These are phyloP conservation scores for Philereme vetulata DNA, from an alignment of 2,888 invertebrate species.

Conservation along the genomic window DNA sequence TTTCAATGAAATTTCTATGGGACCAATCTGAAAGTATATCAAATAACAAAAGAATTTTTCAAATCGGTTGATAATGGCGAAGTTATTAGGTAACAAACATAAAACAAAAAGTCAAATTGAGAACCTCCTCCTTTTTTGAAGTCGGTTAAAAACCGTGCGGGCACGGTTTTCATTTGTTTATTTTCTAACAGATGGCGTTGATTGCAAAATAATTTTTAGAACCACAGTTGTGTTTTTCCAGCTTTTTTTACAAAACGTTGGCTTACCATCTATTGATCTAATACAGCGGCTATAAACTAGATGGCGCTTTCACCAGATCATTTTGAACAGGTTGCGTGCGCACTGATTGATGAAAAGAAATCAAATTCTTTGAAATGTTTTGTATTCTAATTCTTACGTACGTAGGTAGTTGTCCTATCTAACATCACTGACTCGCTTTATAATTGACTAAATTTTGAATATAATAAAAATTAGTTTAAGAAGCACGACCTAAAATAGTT, in stretches of 20 bases:
- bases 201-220: too few relatives aligned
- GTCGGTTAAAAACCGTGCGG: too few relatives aligned
- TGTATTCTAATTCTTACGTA: slow-evolving; percentile 6
- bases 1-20: too few relatives aligned
- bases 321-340: slow-evolving; percentile 10
- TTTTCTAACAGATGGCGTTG: too few relatives aligned
- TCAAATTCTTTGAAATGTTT: slow-evolving; percentile 12
- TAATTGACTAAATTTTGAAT: not conserved
- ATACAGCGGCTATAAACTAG: not conserved
- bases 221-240: too few relatives aligned
- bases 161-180: too few relatives aligned
- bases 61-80: too few relatives aligned
- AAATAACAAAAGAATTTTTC: too few relatives aligned
- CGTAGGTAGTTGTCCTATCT: slow-evolving; percentile 6
- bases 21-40: too few relatives aligned
- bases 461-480: not conserved
- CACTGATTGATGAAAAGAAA: slow-evolving; percentile 13
- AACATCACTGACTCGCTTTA: slow-evolving; percentile 4
- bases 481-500: slow-evolving; percentile 10
- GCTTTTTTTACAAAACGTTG: not conserved
- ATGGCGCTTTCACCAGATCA: slow-evolving; percentile 7
- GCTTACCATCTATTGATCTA: not conserved
- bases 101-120: too few relatives aligned
- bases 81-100: too few relatives aligned
- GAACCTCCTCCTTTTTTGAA: too few relatives aligned